These are phyloP conservation scores for Trachemys scripta DNA, from an alignment of 2,113 vertebrate genomes.

Conservation along the genomic window DNA sequence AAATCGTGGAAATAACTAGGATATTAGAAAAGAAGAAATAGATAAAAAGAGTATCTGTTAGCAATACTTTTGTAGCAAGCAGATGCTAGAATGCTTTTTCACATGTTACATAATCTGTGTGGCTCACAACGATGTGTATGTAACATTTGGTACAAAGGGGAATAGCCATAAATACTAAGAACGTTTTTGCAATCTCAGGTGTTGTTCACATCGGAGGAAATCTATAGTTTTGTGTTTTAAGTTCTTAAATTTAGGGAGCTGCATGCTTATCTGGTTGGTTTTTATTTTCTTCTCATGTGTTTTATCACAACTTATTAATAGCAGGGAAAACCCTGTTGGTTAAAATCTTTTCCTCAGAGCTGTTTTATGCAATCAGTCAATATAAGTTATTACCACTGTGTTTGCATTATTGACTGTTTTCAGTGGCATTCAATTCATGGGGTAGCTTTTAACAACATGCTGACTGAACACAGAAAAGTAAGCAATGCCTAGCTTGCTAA, in stretches of 20 bases:
- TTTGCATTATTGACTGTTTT: background rate
- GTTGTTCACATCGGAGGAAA: background rate
- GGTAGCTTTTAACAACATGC: background rate
- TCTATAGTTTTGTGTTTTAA: background rate
- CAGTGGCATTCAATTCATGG: background rate
- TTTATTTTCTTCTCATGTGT: background rate
- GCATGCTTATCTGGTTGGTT: background rate
- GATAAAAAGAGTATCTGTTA: conserved; percentile 41
- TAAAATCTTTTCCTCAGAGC: background rate
- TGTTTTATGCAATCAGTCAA: background rate
- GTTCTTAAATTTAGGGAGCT: background rate
- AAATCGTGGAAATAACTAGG: conserved; percentile 54
- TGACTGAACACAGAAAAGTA: background rate
- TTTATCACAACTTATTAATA: conserved; percentile 5
- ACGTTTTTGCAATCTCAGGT: background rate
- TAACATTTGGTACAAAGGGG: background rate
- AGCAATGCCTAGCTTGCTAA: background rate
- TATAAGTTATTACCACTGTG: background rate
- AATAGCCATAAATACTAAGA: conserved; percentile 44
- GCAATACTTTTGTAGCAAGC: conserved; percentile 46
- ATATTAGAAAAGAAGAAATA: conserved; percentile 49
- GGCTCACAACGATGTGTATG: conserved; percentile 38
- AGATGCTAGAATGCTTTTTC: conserved; percentile 59
- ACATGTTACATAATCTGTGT: conserved; percentile 50
- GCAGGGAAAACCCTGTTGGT: background rate